Evolutionary conservation across 2,113 vertebrate genomes (phyloP).

Genomic region (Etheostoma spectabile): DNA sequence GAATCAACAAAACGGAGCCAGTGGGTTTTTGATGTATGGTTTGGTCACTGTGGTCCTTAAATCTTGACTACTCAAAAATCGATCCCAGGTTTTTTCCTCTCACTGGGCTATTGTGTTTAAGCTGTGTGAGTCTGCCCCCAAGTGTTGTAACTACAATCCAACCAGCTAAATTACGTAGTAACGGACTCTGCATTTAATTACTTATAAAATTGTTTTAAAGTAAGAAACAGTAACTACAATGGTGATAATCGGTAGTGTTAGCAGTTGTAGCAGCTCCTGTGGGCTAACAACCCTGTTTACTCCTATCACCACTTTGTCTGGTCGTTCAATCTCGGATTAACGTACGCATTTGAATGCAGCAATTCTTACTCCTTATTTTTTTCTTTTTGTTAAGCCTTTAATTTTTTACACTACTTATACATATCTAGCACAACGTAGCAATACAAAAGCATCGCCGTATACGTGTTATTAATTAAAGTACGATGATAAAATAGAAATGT

Average conservation of each 20-base stretch:
- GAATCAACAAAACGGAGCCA: neutral
- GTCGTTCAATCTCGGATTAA: neutral
- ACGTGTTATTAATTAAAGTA: neutral
- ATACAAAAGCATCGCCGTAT: neutral
- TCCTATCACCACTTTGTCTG: neutral
- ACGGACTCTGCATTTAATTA: neutral
- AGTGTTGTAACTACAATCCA: constrained; percentile 9
- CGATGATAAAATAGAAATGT: neutral
- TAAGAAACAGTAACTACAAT: neutral
- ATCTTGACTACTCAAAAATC: too few species aligned
- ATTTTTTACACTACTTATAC: neutral
- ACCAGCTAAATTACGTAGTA: neutral
- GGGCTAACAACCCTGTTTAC: neutral
- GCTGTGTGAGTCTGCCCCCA: constrained; percentile 38
- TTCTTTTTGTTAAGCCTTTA: neutral
- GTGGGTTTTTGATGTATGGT: too few species aligned
- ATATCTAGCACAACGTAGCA: too few species aligned
- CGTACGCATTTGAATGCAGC: constrained; percentile 23
- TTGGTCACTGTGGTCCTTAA: too few species aligned
- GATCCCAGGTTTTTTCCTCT: too few species aligned
- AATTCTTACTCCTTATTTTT: neutral
- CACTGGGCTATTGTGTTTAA: neutral
- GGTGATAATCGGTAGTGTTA: neutral
- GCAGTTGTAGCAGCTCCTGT: neutral
- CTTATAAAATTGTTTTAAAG: neutral